phyloP scores from a whole-genome alignment of 2,888 invertebrate species.

The Phragmatobia fuliginosa region DNA sequence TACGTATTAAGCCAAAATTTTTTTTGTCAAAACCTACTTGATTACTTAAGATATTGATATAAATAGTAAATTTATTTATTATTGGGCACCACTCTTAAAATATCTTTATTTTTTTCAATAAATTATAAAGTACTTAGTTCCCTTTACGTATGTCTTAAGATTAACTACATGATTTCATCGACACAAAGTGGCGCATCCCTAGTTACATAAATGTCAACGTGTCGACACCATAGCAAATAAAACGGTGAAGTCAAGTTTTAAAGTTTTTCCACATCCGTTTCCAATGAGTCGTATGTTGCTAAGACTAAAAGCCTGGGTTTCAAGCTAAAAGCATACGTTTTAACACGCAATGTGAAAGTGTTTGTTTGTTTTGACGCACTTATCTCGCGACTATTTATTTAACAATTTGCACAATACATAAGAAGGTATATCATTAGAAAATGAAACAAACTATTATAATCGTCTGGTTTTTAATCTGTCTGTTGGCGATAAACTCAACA shows the following conservation, averaged over 20 bases:
- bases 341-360: slow-evolving; percentile 17
- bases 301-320: slow-evolving; percentile 31
- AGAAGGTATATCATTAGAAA: background rate
- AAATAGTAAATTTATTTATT: too few relatives aligned
- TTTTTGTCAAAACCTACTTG: too few relatives aligned
- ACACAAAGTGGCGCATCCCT: slow-evolving; percentile 51
- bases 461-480: too few relatives aligned
- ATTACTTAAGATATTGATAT: background rate
- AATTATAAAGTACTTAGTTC: background rate
- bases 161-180: slow-evolving; percentile 25
- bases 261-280: slow-evolving; percentile 62
- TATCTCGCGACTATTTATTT: background rate
- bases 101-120: background rate
- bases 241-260: slow-evolving; percentile 61
- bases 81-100: too few relatives aligned
- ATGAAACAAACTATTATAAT: background rate
- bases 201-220: slow-evolving; percentile 54
- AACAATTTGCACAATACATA: background rate
- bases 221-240: slow-evolving; percentile 61
- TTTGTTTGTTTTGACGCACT: slow-evolving; percentile 16
- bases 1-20: too few relatives aligned
- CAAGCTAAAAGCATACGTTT: slow-evolving; percentile 22
- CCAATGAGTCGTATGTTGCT: slow-evolving; percentile 43
- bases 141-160: background rate
- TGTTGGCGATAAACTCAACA: too few relatives aligned